Evolutionary conservation across 2,797 vertebrate species (phyloP).

Genomic region (Hydrophis major): DNA sequence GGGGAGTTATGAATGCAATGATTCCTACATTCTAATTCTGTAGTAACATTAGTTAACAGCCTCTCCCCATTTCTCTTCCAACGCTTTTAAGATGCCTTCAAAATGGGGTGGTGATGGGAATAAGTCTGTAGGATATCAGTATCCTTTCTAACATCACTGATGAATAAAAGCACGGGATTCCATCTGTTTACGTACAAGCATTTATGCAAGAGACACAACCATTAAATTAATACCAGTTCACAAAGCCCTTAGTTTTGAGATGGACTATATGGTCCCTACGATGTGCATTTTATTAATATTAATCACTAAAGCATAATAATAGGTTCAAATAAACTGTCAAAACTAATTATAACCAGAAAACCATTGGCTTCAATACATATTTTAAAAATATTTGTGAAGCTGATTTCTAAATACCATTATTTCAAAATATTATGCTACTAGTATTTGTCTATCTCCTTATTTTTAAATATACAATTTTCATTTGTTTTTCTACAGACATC

Average conservation of each 20-base stretch:
- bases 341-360: neutral
- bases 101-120: neutral
- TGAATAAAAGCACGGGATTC: neutral
- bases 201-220: neutral
- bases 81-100: neutral
- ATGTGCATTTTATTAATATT: neutral
- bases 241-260: neutral
- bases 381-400: neutral
- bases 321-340: neutral
- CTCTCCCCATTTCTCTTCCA: neutral
- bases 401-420: neutral
- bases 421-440: neutral
- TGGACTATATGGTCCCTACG: neutral
- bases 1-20: neutral
- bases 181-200: neutral
- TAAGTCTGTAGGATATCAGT: neutral
- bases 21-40: neutral
- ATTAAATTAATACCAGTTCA: neutral
- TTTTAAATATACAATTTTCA: neutral
- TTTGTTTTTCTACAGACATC: neutral
- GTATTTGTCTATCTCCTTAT: neutral
- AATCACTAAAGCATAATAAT: neutral
- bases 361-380: neutral
- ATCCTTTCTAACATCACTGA: neutral
- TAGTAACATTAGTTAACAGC: neutral